A percentile compares a stretch with the other conserved stretches of the same genome.
phyloP scores from a whole-genome alignment of 2,113 vertebrate species.

The Cyprinodon brontotheroides region DNA sequence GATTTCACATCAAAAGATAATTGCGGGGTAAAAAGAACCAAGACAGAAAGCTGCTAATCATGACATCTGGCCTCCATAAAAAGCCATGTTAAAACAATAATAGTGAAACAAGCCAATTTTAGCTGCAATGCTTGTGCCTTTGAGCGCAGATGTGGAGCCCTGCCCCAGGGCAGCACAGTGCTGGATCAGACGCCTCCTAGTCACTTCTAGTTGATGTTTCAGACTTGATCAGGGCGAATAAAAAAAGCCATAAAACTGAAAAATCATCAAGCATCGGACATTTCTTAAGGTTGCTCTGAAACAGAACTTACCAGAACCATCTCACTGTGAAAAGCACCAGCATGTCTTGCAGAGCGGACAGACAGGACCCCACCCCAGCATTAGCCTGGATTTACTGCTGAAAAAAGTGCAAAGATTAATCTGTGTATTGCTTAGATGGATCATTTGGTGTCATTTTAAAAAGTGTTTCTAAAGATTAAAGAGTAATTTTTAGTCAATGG shows the following conservation, averaged over 20 bases:
- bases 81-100: conserved; percentile 71
- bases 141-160: conserved; percentile 59
- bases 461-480: conserved; percentile 13
- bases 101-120: conserved; percentile 67
- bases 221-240: conserved; percentile 31
- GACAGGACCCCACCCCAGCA: not conserved
- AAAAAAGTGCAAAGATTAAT: not conserved
- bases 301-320: conserved; percentile 45
- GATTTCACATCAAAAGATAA: conserved; percentile 72
- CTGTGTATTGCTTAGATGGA: conserved; percentile 5
- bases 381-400: not conserved
- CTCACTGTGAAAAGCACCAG: conserved; percentile 69
- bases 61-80: conserved; percentile 70
- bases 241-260: conserved; percentile 53
- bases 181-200: conserved; percentile 28
- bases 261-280: conserved; percentile 19
- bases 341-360: conserved; percentile 30
- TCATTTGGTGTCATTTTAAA: not conserved
- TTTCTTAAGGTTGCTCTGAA: conserved; percentile 37
- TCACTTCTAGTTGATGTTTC: conserved; percentile 52
- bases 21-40: conserved; percentile 63
- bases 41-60: conserved; percentile 70
- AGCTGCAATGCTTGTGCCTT: conserved; percentile 59
- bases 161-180: conserved; percentile 28
- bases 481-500: conserved; percentile 25